phyloP scores from a whole-genome alignment of 92 coral and sea anemone species.

The Heteractis magnifica region DNA sequence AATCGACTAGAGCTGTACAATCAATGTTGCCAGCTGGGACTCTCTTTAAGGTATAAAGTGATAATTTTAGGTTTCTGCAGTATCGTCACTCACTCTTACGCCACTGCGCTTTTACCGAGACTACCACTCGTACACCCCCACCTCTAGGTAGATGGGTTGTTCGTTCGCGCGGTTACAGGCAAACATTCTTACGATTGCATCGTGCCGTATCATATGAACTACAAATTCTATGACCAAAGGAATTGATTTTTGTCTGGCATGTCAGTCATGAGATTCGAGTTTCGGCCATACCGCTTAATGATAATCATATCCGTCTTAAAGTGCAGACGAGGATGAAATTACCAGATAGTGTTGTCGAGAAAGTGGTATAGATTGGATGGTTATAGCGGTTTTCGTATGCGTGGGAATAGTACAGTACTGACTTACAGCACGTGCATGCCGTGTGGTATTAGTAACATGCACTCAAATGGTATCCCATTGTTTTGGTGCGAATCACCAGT shows the following conservation, averaged over 20 bases:
- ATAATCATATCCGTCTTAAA: slow-evolving; percentile 8
- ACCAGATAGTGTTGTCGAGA: not conserved
- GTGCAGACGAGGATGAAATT: not conserved
- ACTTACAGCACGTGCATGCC: too few species aligned
- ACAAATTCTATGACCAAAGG: not conserved
- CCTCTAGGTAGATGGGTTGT: not conserved
- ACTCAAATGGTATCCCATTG: too few species aligned
- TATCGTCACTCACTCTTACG: too few species aligned
- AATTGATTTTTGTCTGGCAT: not conserved
- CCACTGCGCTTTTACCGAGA: too few species aligned
- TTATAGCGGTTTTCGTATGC: not conserved
- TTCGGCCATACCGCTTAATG: not conserved
- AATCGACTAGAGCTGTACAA: too few species aligned
- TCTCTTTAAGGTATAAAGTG: not conserved
- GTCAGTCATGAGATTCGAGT: not conserved
- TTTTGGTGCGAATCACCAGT: too few species aligned
- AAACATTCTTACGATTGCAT: too few species aligned
- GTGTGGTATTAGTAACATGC: too few species aligned
- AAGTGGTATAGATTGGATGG: not conserved
- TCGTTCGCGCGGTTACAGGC: not conserved
- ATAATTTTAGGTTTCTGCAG: too few species aligned
- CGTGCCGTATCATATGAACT: not conserved
- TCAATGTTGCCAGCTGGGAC: not conserved
- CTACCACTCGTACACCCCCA: too few species aligned
- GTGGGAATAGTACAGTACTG: too few species aligned